Base-by-base conservation (phyloP, 2,797 vertebrate species). In the Naso thynnoides region DNA sequence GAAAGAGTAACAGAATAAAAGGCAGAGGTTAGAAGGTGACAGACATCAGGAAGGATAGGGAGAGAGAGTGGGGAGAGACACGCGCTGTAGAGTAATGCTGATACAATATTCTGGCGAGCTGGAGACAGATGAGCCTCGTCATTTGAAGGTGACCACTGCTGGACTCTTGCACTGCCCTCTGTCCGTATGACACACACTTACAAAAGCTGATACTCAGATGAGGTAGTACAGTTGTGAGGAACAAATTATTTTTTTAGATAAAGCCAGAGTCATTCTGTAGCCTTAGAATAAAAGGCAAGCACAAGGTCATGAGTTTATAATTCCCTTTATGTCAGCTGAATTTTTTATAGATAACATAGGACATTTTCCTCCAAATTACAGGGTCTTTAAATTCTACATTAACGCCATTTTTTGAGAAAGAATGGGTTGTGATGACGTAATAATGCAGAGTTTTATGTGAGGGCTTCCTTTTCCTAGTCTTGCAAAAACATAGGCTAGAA, bases 91-190 rank as follows among this genome's bases (percentile, higher is more conserved):
- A 73, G 56, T 44, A 59, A 44, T 64, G 69, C 70, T 73, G 41
- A 76, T 70, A 68, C 44, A 70, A 66, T 74, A 78, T 71, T 52
- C 3, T 8, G 48, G 27, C 27, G 74, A 78, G 57, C 57, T 24
- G 48, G 66, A 80, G 83, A 87, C 56, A 66, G 75, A 89, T 70
- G 78, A 78, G 58, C 69, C 59, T 61, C 78, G 79, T 85, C 78
- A 66, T 85, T 72, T 91, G 81, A 91, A 91, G 86, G 92, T 91
- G 88, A 90, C 84, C 78, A 81, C 58, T 50, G 56, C 76, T 57
- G 39, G 23, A 76, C 60, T 73, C 59, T 29, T 69, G 44, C 76
- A 60, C 58, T 2, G 54, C 56, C 70, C 38, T 55, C 26, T 68
- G 65, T 73, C 66, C 56, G 5, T 8, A 2, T 14, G 29, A 48